Percentiles rank a stretch among this genome's conserved stretches.
Evolutionary conservation across 2,888 invertebrate genomes (phyloP).

Genomic region (Eretmocerus hayati): DNA sequence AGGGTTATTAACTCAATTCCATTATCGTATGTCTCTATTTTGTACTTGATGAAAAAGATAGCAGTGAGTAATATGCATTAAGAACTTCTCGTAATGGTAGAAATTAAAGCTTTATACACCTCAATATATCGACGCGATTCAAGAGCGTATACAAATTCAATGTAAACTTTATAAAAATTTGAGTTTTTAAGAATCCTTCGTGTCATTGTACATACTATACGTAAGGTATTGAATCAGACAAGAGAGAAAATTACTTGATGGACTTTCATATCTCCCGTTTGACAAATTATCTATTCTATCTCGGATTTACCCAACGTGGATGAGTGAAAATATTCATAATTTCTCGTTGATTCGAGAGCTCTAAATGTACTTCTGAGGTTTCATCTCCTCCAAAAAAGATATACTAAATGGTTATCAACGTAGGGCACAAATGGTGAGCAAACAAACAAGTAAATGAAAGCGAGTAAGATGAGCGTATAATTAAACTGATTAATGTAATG

Average conservation of each 20-base stretch:
- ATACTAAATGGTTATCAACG: no score
- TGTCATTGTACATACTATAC: neutral
- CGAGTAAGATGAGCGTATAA: slow-evolving; percentile 18
- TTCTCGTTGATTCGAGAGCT: slow-evolving; percentile 22
- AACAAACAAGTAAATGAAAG: slow-evolving; percentile 11
- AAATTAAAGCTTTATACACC: no score
- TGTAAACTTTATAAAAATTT: no score
- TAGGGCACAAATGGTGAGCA: slow-evolving; percentile 22
- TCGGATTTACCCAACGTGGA: slow-evolving; percentile 13
- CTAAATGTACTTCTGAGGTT: slow-evolving; percentile 11
- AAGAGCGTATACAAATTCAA: no score
- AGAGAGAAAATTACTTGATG: slow-evolving; percentile 6
- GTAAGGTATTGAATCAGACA: neutral
- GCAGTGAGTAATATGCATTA: no score
- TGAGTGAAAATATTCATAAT: slow-evolving; percentile 14
- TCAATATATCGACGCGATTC: no score
- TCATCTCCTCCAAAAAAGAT: slow-evolving; percentile 3
- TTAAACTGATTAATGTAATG: slow-evolving; percentile 19
- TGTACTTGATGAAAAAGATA: no score
- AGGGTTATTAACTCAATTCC: no score
- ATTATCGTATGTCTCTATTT: no score
- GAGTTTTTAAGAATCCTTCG: no score
- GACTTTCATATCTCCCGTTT: slow-evolving; percentile 14
- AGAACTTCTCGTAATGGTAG: no score
- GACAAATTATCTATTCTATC: slow-evolving; percentile 10